Percentiles rank a stretch among this genome's conserved stretches.
These are phyloP conservation scores for Tryphoninae sp. DNA, from an alignment of 2,888 invertebrate genomes.

Conservation along the genomic window DNA sequence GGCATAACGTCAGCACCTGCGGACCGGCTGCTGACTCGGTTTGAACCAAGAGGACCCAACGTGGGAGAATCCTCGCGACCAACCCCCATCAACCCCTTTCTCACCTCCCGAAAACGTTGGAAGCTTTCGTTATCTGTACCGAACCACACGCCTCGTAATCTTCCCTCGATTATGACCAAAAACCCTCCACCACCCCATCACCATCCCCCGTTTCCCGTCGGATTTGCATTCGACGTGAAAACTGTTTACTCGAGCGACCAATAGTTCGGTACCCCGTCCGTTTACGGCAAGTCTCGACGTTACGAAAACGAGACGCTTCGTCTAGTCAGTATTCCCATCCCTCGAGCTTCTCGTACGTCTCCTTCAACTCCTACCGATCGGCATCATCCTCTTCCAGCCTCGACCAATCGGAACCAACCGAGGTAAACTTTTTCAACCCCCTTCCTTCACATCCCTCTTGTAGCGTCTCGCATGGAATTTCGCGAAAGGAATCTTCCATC, in stretches of 20 bases:
- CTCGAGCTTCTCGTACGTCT: too few relatives aligned
- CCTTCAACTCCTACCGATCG: too few relatives aligned
- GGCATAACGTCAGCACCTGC: slow-evolving; percentile 37
- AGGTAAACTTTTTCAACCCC: too few relatives aligned
- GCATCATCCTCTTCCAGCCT: too few relatives aligned
- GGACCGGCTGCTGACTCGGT: slow-evolving; percentile 27
- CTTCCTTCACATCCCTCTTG: too few relatives aligned
- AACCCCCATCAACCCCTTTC: neutral
- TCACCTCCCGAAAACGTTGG: neutral
- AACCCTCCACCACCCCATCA: slow-evolving; percentile 66
- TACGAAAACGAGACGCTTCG: too few relatives aligned
- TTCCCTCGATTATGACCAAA: slow-evolving; percentile 76
- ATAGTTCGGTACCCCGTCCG: too few relatives aligned
- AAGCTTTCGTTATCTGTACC: slow-evolving; percentile 77
- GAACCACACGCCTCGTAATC: slow-evolving; percentile 78
- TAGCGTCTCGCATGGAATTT: too few relatives aligned
- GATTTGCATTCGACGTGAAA: slow-evolving; percentile 77
- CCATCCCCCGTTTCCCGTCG: slow-evolving; percentile 12
- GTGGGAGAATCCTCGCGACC: slow-evolving; percentile 8
- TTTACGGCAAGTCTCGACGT: too few relatives aligned
- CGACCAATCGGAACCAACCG: too few relatives aligned
- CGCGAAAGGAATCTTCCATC: neutral
- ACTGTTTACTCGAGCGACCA: slow-evolving; percentile 71
- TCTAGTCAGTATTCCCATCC: too few relatives aligned
- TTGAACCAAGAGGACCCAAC: slow-evolving; percentile 3